A percentile compares a stretch with the other conserved stretches of the same genome.
phyloP scores from a whole-genome alignment of 1,140 invertebrate genomes.

The Oedothorax gibbosus region DNA sequence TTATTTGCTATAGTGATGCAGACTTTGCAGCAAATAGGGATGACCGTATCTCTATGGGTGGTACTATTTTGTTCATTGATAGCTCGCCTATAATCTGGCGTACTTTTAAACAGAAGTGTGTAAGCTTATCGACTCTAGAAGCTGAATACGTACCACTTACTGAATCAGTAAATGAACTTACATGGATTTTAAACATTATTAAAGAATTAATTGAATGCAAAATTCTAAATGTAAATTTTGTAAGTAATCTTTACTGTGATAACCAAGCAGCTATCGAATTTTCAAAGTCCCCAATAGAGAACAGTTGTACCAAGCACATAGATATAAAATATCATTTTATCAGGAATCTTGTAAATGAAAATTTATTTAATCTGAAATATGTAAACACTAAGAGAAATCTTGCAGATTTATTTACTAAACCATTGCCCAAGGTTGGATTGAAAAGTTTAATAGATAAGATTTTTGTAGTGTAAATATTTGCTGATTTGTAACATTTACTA shows the following conservation, averaged over 20 bases:
- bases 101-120: slow-evolving; percentile 64
- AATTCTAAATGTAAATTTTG: neutral
- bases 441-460: no score
- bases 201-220: slow-evolving; percentile 15
- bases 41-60: slow-evolving; percentile 24
- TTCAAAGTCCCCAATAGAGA: slow-evolving; percentile 60
- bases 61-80: slow-evolving; percentile 13
- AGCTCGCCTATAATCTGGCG: neutral
- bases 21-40: slow-evolving; percentile 27
- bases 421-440: slow-evolving; percentile 28
- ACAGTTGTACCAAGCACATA: slow-evolving; percentile 65
- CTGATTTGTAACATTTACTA: no score
- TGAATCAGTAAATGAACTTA: slow-evolving; percentile 66
- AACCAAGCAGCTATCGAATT: slow-evolving; percentile 65
- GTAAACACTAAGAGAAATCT: slow-evolving; percentile 24
- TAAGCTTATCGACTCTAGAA: slow-evolving; percentile 67
- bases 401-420: slow-evolving; percentile 61
- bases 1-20: slow-evolving; percentile 16
- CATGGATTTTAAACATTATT: slow-evolving; percentile 58
- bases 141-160: slow-evolving; percentile 68
- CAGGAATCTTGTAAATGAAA: slow-evolving; percentile 66
- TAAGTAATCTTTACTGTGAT: slow-evolving; percentile 46
- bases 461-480: no score
- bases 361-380: slow-evolving; percentile 62
- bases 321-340: slow-evolving; percentile 65